Percentiles rank a stretch among this genome's conserved stretches.
Conservation (phyloP, 92 coral and sea anemone species). For the Zoanthus gigantus region DNA sequence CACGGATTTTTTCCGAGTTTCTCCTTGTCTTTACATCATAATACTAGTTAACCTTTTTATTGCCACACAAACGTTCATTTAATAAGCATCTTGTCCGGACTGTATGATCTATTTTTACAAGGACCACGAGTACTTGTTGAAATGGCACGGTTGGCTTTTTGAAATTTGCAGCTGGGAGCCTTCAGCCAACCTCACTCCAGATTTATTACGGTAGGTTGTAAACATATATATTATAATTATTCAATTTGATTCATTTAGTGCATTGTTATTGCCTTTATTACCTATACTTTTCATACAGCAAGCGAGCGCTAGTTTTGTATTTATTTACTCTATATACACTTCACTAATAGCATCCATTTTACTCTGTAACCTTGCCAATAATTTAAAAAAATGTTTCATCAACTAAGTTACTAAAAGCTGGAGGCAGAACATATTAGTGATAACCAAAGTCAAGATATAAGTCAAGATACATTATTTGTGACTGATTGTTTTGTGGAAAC, state of each 20-base stretch:
- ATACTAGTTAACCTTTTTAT: not conserved
- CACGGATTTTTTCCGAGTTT: no score
- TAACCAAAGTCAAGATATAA: slow-evolving; percentile 19
- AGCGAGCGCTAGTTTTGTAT: slow-evolving; percentile 18
- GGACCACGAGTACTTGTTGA: slow-evolving; percentile 51
- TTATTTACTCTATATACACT: slow-evolving; percentile 21
- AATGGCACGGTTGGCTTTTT: slow-evolving; percentile 56
- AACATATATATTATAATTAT: not conserved
- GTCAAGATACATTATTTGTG: slow-evolving; percentile 13
- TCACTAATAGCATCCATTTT: slow-evolving; percentile 13
- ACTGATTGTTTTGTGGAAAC: slow-evolving; percentile 21
- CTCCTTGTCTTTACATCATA: not conserved
- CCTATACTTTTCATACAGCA: slow-evolving; percentile 11
- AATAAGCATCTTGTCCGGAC: slow-evolving; percentile 19
- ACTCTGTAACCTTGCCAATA: slow-evolving; percentile 26
- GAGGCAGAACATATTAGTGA: slow-evolving; percentile 31
- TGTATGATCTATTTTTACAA: not conserved
- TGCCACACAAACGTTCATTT: slow-evolving; percentile 21
- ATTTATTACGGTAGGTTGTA: slow-evolving; percentile 46
- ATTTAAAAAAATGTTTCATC: not conserved
- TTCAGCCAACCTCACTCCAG: slow-evolving; percentile 28
- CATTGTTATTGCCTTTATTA: slow-evolving; percentile 5
- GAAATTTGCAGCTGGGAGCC: slow-evolving; percentile 51
- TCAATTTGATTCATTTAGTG: slow-evolving; percentile 10
- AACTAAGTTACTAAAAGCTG: not conserved